Base-by-base conservation (phyloP, 1,140 invertebrate genomes). In the Parasteatoda tepidariorum region DNA sequence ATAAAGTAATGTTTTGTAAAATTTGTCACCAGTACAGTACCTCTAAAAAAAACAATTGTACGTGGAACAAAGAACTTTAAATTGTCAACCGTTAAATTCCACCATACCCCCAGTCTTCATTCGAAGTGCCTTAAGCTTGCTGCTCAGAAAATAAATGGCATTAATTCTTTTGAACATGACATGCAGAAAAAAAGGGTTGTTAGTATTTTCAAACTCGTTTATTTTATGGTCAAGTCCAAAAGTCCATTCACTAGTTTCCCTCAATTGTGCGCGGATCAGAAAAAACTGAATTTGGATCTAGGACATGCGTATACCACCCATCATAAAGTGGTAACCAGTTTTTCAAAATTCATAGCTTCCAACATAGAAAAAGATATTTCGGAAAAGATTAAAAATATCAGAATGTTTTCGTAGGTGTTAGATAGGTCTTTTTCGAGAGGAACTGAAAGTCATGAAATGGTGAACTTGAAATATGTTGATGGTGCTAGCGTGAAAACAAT, bases 1-100 rank as follows among this genome's bases (percentile, higher is more conserved):
- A 61, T 11, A 74, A 61, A 24, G 4, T 74, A 4, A 74, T 74
- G 71, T 74, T 61, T 38, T 74, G 71, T 24, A 74, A 38, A 61
- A n/a, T 74, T 18, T 74, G 71, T 55, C 59, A 74, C 26, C 54
- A 59, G 7, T 74, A 33, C 55, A 13, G 41, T 28, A 61, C 22
- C 9, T 2, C 57, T 33, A 61, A 59, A 61, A 24, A 9, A 24
- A 4, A 34, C 22, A 0, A 38, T 74, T 61, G 71, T 74, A 24
- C 13, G 5, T 6, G 57, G 71, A 28, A 74, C 31, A 9, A 61
- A 55, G 2, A 74, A 74, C 26, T 74, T 74, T 24, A 59, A 24
- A 61, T 3, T 11, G 9, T 24, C 71, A 2, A 61, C 57, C 2
- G 61, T 74, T 61, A 28, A 38, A 24, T 74, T 26, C 11, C 71